These are phyloP conservation scores for Melipona beecheii DNA, from an alignment of 2,888 invertebrate species.

Conservation along the genomic window DNA sequence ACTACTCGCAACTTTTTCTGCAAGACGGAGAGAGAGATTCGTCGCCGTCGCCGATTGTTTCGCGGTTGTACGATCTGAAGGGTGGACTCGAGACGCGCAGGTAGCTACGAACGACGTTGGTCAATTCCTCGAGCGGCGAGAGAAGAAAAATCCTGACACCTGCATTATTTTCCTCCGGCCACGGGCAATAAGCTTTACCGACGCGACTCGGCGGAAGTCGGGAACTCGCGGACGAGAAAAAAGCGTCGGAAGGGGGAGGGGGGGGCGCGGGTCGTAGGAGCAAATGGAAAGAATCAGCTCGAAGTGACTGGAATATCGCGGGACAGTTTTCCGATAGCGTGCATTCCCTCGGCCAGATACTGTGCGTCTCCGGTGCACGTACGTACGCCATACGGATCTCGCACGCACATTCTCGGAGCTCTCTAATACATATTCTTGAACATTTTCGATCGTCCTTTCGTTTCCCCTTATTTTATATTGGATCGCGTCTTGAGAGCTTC, in stretches of 20 bases:
- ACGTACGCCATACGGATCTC: neutral
- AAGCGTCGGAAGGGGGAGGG: neutral
- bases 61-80: neutral
- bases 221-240: neutral
- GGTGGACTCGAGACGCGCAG: neutral
- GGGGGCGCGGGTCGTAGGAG: constrained; percentile 39
- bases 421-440: neutral
- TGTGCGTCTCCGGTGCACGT: constrained; percentile 11
- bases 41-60: neutral
- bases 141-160: constrained; percentile 47
- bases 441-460: neutral
- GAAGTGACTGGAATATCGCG: constrained; percentile 65
- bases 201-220: constrained; percentile 19
- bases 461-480: neutral
- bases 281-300: constrained; percentile 56
- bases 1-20: too few species aligned
- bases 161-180: constrained; percentile 47
- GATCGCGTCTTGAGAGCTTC: neutral
- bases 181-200: constrained; percentile 35
- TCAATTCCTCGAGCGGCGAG: constrained; percentile 17
- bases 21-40: too few species aligned
- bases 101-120: constrained; percentile 9
- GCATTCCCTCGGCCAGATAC: constrained; percentile 46
- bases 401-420: neutral
- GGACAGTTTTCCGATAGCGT: constrained; percentile 69